Evolutionary conservation across 2,888 invertebrate genomes (phyloP), one percentile per base, ranked within the genome.

Genomic region (Oscheius sp.): DNA sequence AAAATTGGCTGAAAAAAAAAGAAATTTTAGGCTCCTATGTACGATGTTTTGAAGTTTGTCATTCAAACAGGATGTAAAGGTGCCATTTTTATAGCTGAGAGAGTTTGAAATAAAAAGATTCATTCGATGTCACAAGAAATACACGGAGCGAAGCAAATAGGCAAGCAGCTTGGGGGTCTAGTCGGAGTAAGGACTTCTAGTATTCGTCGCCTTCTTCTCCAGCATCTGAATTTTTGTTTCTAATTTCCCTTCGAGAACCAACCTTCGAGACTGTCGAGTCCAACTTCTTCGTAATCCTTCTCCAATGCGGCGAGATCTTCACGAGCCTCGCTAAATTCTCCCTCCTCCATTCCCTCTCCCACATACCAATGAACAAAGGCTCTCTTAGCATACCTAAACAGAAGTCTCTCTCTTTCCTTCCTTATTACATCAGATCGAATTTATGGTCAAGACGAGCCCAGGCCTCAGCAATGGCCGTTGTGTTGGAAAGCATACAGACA

Each of bases 51-150:
- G 69, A 92, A 93, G 0, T 91, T 92, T 85, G 90, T 92, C 12
- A 95, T 98, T 70, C 96, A 96, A 88, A 86, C 91, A 4, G 96
- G 96, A 0, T 97, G 97, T 87, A 94, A 93, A 87, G 91, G 91
- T 10, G 97, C 97, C 17, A 96, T 98, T 80, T 92, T 92, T 82
- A 90, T 96, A 78, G 95, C 97, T 0, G 96, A 97, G 89, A 91
- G 91, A 84, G 90, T 97, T 52, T 90, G 82, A 87, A 63, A 29
- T 4, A 23, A 25, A 42, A 42, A 42, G 17, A 42, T 42, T 57
- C 33, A 34, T 57, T 57, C 57, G 57, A 57, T 57, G 57, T 57
- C 34, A 57, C 57, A 57, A 57, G 33, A 50, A 50, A 57, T 34
- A 57, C 57, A 57, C 57, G 57, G 37, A n/a, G n/a, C 33, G 20